Conservation (phyloP, 2,797 vertebrate genomes). For the Mormyrus hasselquistii region DNA sequence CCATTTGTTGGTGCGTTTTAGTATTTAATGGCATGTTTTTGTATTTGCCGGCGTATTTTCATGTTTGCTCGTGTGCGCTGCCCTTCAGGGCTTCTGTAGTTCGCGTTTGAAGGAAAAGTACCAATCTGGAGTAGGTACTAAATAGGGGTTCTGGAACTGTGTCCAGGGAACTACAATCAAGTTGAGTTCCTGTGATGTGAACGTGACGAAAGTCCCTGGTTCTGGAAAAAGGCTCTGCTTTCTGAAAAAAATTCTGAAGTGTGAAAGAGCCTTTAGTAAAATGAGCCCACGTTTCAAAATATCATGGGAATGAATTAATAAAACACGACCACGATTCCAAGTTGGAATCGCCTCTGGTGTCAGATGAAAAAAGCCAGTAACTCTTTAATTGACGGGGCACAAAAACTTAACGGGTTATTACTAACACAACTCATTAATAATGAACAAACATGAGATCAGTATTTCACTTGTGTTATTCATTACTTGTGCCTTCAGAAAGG, state of each 20-base stretch:
- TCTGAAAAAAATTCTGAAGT: neutral
- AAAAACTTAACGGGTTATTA: neutral
- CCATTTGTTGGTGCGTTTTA: neutral
- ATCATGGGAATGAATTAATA: neutral
- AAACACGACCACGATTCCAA: neutral
- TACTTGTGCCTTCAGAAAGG: neutral
- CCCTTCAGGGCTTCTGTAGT: neutral
- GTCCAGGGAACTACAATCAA: neutral
- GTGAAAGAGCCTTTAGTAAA: neutral
- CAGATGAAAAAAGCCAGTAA: neutral
- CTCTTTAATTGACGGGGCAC: neutral
- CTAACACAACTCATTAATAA: too few species aligned
- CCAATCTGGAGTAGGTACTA: neutral
- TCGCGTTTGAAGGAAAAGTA: neutral
- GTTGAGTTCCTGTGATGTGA: neutral
- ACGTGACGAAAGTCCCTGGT: neutral
- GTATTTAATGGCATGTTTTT: neutral
- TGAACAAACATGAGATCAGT: neutral
- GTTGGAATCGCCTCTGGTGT: neutral
- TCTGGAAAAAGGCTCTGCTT: neutral
- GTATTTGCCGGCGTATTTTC: neutral
- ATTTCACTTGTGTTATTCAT: neutral
- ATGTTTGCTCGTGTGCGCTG: neutral
- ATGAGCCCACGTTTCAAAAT: neutral
- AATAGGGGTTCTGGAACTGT: neutral